Conservation (phyloP, 2,797 vertebrate genomes). For the Tachyglossus aculeatus region DNA sequence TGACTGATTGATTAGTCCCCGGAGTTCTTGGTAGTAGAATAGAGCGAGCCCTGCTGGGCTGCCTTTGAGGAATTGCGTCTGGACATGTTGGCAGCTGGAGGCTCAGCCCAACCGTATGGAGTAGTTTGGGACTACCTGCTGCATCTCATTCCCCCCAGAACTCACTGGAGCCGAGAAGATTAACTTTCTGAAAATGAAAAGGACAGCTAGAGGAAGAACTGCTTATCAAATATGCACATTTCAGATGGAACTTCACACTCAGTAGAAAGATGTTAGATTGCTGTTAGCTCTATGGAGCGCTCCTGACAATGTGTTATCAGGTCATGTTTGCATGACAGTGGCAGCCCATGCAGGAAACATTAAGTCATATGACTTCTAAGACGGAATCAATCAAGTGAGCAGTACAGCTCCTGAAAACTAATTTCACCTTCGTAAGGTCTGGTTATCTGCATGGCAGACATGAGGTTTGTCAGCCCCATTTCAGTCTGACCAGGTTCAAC, state of each 20-base stretch:
- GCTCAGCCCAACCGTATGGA: neutral
- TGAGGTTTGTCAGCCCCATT: conserved; percentile 73
- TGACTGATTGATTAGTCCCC: too few species aligned
- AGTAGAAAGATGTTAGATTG: conserved; percentile 82
- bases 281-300: conserved; percentile 75
- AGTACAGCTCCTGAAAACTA: conserved; percentile 84
- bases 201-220: conserved; percentile 68
- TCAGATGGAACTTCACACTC: conserved; percentile 77
- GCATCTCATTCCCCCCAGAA: conserved; percentile 36
- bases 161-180: conserved; percentile 69
- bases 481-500: conserved; percentile 71
- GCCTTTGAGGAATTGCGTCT: neutral
- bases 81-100: neutral
- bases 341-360: conserved; percentile 81
- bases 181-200: conserved; percentile 78
- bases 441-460: conserved; percentile 85
- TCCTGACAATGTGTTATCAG: conserved; percentile 87
- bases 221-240: conserved; percentile 82
- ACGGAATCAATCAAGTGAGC: conserved; percentile 88
- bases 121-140: conserved; percentile 45
- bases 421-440: conserved; percentile 92
- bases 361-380: conserved; percentile 89
- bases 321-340: conserved; percentile 89
- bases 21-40: neutral
- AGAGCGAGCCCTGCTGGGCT: fast-evolving